Base-by-base conservation (phyloP, 2,888 invertebrate genomes). In the Thymelicus acteon region DNA sequence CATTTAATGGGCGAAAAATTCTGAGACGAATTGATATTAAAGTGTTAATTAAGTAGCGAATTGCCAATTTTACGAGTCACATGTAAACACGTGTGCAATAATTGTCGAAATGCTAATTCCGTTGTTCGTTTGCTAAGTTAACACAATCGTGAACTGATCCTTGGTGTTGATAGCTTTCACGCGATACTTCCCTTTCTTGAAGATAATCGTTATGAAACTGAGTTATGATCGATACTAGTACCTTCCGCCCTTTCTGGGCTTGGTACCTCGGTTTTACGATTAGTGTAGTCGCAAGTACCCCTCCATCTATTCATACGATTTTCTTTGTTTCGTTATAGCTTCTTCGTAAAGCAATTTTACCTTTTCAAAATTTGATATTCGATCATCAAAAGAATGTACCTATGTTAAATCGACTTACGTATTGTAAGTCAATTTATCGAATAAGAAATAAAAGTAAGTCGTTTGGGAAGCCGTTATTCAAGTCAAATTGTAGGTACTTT, bases 1-100 rank as follows among this genome's bases (percentile, higher is more conserved):
- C 64, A 70, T 44, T 64, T 60, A 70, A 70, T 64, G 70, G 70
- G 52, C 37, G 64, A 70, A 63, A 64, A 58, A 70, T 70, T 58
- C 64, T 49, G 60, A 70, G 60, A 60, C 64, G 60, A 70, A 70
- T 70, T 70, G 64, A 70, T 67, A 67, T 70, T 15, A 70, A 62
- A 69, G 63, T 63, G 63, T 63, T 63, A 64, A 52, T 64, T 64
- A 64, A 58, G 10, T n/a, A n/a, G 37, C 12, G 37, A 58, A 52
- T 40, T 52, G 52, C 48, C 19, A 52, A 64, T 39, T 52, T 64
- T 37, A 49, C 19, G 12, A 24, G 7, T 13, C 47, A 13, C 58
- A 58, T 58, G 31, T 58, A 5, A 37, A 24, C 7, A 58, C 10
- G 24, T 15, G 58, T 58, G 58, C n/a, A n/a, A 37, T 37, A 37